Percentiles rank a stretch among this genome's conserved stretches.
phyloP scores from a whole-genome alignment of 1,140 invertebrate species.

The Trachymyrmex cornetzi region DNA sequence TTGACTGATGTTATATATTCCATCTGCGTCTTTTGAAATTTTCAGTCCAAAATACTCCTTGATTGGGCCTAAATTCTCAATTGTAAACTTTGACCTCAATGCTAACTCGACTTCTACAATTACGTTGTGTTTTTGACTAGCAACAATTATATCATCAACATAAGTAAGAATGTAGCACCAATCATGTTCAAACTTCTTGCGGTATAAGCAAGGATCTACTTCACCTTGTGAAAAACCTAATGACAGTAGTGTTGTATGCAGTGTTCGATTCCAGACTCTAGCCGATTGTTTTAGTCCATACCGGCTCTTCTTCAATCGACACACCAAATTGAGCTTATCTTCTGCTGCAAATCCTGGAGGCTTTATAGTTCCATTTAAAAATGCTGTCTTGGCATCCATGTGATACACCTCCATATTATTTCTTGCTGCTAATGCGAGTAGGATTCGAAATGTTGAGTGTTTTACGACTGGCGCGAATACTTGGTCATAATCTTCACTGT shows the following conservation, averaged over 20 bases:
- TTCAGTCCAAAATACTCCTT: neutral
- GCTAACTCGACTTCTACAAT: neutral
- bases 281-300: slow-evolving; percentile 82
- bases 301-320: slow-evolving; percentile 75
- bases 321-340: slow-evolving; percentile 67
- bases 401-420: neutral
- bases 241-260: slow-evolving; percentile 70
- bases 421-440: neutral
- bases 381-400: slow-evolving; percentile 28
- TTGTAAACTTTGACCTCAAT: neutral
- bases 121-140: neutral
- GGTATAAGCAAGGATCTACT: neutral
- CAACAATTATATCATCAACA: neutral
- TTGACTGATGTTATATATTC: neutral
- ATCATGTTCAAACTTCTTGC: neutral
- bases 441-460: neutral
- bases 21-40: neutral
- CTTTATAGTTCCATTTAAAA: neutral
- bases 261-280: slow-evolving; percentile 73
- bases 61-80: neutral
- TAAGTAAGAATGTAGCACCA: neutral
- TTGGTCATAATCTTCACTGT: slow-evolving; percentile 75
- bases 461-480: slow-evolving; percentile 73
- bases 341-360: neutral
- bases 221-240: slow-evolving; percentile 55